Base-by-base conservation (phyloP, 2,888 invertebrate genomes). In the Netelia virgata region DNA sequence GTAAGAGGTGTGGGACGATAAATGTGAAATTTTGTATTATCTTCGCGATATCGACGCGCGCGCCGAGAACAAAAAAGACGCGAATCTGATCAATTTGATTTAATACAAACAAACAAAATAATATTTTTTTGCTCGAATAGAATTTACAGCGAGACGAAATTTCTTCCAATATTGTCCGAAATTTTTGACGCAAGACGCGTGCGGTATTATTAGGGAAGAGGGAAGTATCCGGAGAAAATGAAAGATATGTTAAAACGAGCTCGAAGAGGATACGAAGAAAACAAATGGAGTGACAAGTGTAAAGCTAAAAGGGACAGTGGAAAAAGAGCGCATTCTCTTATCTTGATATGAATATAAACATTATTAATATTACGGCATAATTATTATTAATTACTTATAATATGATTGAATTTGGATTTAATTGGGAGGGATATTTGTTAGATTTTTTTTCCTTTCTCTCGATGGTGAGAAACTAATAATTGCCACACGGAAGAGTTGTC, bases 281-380 rank as follows among this genome's bases (percentile, higher is more conserved):
- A 10, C 6, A 47, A 14, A 47, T 14, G 14, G 2, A 47, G 14
- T 3, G 14, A 10, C 14, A 59, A 20, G 11, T 36, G 47, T 10
- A 18, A 43, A 43, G 68, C 47, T 59, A 16, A 61, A 80, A 59
- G 57, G 59, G 36, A 63, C 11, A 28, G 14, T 63, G 69, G 50
- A 77, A 47, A 41, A 80, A 80, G 85, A 88, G 85, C 87, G 86
- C 87, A 88, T 88, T 89, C 86, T 88, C 87, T 88, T 88, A 85
- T 88, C 87, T 87, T 84, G 87, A 88, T 87, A 88, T 87, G 83
- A 84, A 88, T 86, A 69, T 78, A 70, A 47, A 55, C 66, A 80
- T 80, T 80, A 80, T 86, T 86, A 86, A 83, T 88, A 88, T 85
- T 84, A 84, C 83, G 85, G 87, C 85, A 87, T 89, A 87, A 88